Percentiles rank a stretch among this genome's conserved stretches.
Evolutionary conservation across 2,888 invertebrate species (phyloP).

Genomic region (Lottia scabra): DNA sequence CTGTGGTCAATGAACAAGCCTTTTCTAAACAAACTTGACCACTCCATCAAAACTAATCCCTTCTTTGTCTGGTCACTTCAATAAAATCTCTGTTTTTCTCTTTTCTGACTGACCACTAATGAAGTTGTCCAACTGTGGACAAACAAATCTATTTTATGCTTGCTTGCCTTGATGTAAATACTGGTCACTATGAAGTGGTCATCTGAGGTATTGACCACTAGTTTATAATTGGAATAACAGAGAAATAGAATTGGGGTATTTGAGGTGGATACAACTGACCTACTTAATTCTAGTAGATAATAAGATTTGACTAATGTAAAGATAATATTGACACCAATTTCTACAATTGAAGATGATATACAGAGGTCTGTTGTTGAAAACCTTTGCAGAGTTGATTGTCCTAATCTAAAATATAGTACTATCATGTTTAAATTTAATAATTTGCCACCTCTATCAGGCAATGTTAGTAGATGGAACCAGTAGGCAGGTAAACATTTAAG

Average conservation of each 20-base stretch:
- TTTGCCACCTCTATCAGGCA: too few relatives aligned
- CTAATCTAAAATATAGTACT: too few relatives aligned
- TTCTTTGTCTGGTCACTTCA: background rate
- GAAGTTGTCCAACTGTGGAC: constrained; percentile 3
- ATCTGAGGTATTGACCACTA: background rate
- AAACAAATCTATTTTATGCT: constrained; percentile 2
- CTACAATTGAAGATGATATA: too few relatives aligned
- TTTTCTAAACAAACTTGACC: too few relatives aligned
- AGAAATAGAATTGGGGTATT: background rate
- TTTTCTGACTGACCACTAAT: background rate
- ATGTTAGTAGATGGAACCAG: too few relatives aligned
- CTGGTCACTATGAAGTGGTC: background rate
- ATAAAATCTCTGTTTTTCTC: constrained; percentile 4
- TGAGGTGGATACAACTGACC: background rate
- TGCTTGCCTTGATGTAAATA: constrained; percentile 2
- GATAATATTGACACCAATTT: too few relatives aligned
- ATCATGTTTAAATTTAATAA: too few relatives aligned
- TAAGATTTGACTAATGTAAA: too few relatives aligned
- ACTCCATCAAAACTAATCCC: background rate
- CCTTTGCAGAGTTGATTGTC: too few relatives aligned
- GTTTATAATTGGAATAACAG: constrained; percentile 1
- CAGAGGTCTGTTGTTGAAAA: too few relatives aligned
- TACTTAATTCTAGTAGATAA: background rate
- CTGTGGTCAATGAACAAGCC: too few relatives aligned
- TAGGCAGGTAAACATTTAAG: too few relatives aligned